phyloP scores from a whole-genome alignment of 2,797 vertebrate species.

The Heterohyrax brucei region DNA sequence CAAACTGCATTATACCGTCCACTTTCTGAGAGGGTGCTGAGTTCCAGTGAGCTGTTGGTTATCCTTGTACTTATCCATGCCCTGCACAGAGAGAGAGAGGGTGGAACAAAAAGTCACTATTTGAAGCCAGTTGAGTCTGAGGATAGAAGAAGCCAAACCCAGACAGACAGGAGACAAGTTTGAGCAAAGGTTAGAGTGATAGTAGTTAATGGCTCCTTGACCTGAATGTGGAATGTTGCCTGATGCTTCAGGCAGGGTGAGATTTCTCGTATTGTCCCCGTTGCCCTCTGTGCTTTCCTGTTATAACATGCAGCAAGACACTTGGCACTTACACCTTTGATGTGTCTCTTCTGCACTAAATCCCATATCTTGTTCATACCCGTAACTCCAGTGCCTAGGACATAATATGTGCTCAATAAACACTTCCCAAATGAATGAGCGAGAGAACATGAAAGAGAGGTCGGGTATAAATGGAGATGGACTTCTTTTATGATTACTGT shows the following conservation, averaged over 20 bases:
- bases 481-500: slow-evolving; percentile 5
- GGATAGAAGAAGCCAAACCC: neutral
- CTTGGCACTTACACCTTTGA: neutral
- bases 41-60: neutral
- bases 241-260: neutral
- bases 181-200: neutral
- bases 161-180: neutral
- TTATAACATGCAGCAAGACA: neutral
- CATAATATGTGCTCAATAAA: too few relatives aligned
- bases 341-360: neutral
- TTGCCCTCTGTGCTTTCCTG: neutral
- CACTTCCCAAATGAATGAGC: neutral
- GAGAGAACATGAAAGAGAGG: neutral
- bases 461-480: neutral
- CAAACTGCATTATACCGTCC: neutral
- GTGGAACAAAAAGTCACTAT: neutral
- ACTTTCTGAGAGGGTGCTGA: neutral
- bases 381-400: neutral
- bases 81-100: neutral
- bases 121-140: slow-evolving; percentile 14
- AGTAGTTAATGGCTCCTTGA: neutral
- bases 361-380: neutral
- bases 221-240: neutral
- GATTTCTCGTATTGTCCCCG: neutral
- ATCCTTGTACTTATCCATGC: neutral